Evolutionary conservation across 1,140 invertebrate genomes (phyloP), one percentile per base, ranked within the genome.

Genomic region (Drosophila ogumai): DNA sequence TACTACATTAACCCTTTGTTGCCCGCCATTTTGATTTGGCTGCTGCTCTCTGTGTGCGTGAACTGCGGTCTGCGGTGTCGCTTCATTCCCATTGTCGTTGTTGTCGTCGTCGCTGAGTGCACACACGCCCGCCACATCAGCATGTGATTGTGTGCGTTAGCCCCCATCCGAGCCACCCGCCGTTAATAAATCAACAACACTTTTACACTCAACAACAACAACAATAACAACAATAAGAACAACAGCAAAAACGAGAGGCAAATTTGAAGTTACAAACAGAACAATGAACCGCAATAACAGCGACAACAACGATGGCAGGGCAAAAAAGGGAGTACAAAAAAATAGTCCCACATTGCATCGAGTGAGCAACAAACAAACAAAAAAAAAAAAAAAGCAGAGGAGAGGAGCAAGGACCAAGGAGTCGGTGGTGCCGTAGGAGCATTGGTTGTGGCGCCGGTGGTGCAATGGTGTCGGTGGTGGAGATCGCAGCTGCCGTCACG

Each of bases 151-250:
- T 28, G 55, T 59, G 72, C 17, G 52, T 55, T 56, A 57, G 69
- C 52, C 41, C 49, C 64, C 67, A 28, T 36, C 68, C 15, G 49
- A 36, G n/a, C 66, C 66, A 38, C 43, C 63, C 64, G 75, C 78
- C 82, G 82, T 86, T 86, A 86, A 86, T 86, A 86, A 86, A 86
- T 86, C 82, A 86, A 86, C 82, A 82, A 86, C 82, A 86, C 79
- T 78, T 85, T 85, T 86, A 71, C 82, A 79, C 82, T 74, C 74
- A 72, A 56, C 73, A 79, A 61, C 64, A 69, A 34, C 56, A 69
- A 76, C 68, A 66, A 34, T 52, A 40, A 34, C 55, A 64, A n/a
- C 43, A 46, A 22, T 12, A 22, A 19, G 10, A 19, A 44, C 10
- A 25, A n/a, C 67, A 66, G 44, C 66, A 65, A 58, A 61, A 64